Percentiles rank a stretch among this genome's conserved stretches.
Evolutionary conservation across 2,888 invertebrate genomes (phyloP).

Genomic region (Diplazon laetatorius): DNA sequence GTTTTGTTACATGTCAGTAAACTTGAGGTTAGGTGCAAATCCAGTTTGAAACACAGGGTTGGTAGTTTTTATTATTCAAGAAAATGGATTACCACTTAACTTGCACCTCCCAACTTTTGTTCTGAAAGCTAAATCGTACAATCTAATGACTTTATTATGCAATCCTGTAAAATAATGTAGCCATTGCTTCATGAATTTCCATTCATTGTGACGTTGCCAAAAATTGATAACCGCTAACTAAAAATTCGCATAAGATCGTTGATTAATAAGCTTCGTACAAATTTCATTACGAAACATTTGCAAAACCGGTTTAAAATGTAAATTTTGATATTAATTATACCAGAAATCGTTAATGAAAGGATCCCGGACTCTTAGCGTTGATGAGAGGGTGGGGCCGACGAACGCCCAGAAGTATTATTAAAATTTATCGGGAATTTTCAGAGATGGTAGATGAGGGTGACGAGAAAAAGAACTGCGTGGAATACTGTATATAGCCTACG

Average conservation of each 20-base stretch:
- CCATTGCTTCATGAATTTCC: not conserved
- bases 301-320: constrained; percentile 29
- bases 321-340: constrained; percentile 50
- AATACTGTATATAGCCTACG: constrained; percentile 6
- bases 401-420: constrained; percentile 22
- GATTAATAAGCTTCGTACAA: constrained; percentile 14
- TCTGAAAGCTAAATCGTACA: not conserved
- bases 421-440: constrained; percentile 48
- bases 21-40: too few species aligned
- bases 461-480: constrained; percentile 15
- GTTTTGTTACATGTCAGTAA: too few species aligned
- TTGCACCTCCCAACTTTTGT: too few species aligned
- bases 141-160: not conserved
- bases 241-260: not conserved
- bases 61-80: too few species aligned
- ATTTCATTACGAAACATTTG: constrained; percentile 28
- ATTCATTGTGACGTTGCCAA: too few species aligned
- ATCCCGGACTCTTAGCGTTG: constrained; percentile 33
- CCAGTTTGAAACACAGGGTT: too few species aligned
- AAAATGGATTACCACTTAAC: too few species aligned
- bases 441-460: constrained; percentile 21
- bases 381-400: constrained; percentile 19
- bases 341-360: constrained; percentile 45
- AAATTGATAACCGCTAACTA: not conserved
- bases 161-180: not conserved